Base-by-base conservation (phyloP, 2,113 vertebrate species). In the Syngnathoides biaculeatus region DNA sequence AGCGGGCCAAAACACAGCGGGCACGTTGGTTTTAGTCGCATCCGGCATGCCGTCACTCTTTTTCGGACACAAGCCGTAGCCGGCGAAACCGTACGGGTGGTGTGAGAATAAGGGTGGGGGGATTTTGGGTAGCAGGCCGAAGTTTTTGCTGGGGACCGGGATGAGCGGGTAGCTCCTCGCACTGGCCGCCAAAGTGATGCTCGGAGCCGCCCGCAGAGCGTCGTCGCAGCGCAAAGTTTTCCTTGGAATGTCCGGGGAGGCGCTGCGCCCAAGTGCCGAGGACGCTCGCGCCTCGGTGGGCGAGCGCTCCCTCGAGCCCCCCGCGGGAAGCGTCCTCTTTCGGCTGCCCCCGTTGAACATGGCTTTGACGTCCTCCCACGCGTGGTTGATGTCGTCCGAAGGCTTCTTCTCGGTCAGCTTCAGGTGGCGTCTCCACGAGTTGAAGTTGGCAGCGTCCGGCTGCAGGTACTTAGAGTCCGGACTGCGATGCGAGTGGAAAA, bases 301-400 rank as follows among this genome's bases (percentile, higher is more conserved):
- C 17, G 92, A 89, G 35, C 88, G 73, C 85, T 93, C 43, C 8
- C 71, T 84, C 69, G 93, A 84, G 53, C 90, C 65, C 82, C 65
- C 81, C 80, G 94, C 77, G 2, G 94, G 95, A 83, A 98, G 93
- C 71, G 95, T 94, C 84, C 96, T 91, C 85, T 98, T 98, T 68
- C 96, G 92, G 58, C 92, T 97, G 30, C 96, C 96, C 5, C 96
- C 95, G 65, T 97, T 98, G 82, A 98, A 98, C 96, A 98, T 97
- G 86, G 96, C 96, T 87, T 97, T 98, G 55, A 98, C 95, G 52
- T 97, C 96, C 91, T 98, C 96, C 96, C 96, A 98, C 19, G 95
- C 95, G 83, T 95, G 94, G 79, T 88, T 91, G 69, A 98, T 83
- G 27, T 97, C 96, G 0, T 98, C 97, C 0, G 92, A 78, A 50